These are phyloP conservation scores for Porites lutea DNA, from an alignment of 64 coral and sea anemone genomes.

Conservation along the genomic window DNA sequence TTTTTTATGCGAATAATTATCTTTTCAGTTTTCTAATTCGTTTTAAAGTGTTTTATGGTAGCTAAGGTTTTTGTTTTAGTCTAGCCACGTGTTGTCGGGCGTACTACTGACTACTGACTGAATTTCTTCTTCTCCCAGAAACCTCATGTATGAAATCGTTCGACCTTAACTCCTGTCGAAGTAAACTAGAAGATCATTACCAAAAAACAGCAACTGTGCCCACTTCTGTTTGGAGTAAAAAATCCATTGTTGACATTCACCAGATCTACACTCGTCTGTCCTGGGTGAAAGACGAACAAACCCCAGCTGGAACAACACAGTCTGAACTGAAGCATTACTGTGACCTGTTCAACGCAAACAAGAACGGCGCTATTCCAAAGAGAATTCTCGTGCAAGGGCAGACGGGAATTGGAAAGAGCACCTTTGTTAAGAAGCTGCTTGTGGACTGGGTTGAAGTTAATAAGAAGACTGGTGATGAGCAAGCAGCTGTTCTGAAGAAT, in stretches of 20 bases:
- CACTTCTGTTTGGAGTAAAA: conserved; percentile 2
- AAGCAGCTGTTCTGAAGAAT: neutral
- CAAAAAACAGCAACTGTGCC: neutral
- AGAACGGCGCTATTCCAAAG: neutral
- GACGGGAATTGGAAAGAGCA: neutral
- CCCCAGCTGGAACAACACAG: neutral
- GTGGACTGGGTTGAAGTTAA: conserved; percentile 18
- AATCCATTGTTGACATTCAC: neutral
- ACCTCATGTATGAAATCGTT: neutral
- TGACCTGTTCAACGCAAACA: neutral
- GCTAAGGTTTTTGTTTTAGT: too few species aligned
- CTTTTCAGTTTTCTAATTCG: too few species aligned
- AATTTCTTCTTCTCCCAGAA: too few species aligned
- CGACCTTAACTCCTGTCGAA: neutral
- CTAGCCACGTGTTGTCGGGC: too few species aligned
- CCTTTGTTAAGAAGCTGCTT: conserved; percentile 1
- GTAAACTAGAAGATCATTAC: neutral
- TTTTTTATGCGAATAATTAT: too few species aligned
- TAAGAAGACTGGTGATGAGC: too few species aligned
- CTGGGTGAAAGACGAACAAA: conserved; percentile 20
- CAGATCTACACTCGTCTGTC: conserved; percentile 13
- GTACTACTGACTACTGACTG: too few species aligned
- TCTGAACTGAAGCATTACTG: conserved; percentile 2
- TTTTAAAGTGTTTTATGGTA: too few species aligned
- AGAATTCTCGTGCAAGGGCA: conserved; percentile 6